A percentile compares a stretch with the other conserved stretches of the same genome.
phyloP scores from a whole-genome alignment of 2,888 invertebrate species.

The Arrhopalites spinosus region DNA sequence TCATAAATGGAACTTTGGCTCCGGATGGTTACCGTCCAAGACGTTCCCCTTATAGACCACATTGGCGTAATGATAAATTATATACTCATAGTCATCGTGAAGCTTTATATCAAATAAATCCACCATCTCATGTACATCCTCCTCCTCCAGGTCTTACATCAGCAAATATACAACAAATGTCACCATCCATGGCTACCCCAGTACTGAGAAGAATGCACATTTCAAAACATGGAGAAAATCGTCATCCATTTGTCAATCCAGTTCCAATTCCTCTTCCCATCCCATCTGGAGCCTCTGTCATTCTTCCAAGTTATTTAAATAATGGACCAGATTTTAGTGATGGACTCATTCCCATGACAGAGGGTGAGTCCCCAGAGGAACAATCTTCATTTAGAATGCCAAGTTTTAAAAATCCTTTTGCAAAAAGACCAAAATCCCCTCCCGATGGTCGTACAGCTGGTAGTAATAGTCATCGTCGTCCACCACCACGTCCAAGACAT shows the following conservation, averaged over 20 bases:
- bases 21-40: conserved; percentile 24
- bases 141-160: conserved; percentile 27
- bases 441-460: conserved; percentile 6
- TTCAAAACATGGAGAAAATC: conserved; percentile 2
- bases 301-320: neutral
- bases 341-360: neutral
- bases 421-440: conserved; percentile 9
- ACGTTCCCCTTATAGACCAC: conserved; percentile 29
- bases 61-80: conserved; percentile 29
- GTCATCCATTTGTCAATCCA: conserved; percentile 6
- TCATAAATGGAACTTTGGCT: conserved; percentile 24
- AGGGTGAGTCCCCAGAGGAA: conserved; percentile 26
- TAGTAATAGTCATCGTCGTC: neutral
- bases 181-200: neutral
- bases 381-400: conserved; percentile 30
- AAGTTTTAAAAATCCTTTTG: conserved; percentile 27
- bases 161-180: neutral
- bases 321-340: neutral
- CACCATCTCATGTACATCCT: conserved; percentile 20
- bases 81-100: conserved; percentile 22
- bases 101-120: conserved; percentile 16
- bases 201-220: neutral
- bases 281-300: neutral
- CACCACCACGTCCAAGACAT: neutral
- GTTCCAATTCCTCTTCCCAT: neutral